Base-by-base conservation (phyloP, 2,113 vertebrate species). In the Poeciliopsis occidentalis region DNA sequence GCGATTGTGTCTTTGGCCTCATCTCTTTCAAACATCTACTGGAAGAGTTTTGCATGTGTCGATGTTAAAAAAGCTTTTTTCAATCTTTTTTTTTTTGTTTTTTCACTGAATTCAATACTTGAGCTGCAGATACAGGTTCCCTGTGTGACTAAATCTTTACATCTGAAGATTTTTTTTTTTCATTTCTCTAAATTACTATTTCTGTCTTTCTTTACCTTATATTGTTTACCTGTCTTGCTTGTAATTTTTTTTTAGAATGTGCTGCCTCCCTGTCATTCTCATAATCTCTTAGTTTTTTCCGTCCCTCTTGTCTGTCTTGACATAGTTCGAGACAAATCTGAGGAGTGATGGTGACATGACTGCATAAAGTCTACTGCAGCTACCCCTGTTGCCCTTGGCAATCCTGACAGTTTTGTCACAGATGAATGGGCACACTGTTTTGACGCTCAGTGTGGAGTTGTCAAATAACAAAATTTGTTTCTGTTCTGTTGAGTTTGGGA, bases 341-440 rank as follows among this genome's bases (percentile, higher is more conserved):
- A 57, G 83, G 85, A 89, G 85, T 88, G 88, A 90, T 82, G 88
- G 82, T 73, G 87, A 91, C 89, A 76, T 87, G 86, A 85, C 86
- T 84, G 85, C 29, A 70, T 32, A 34, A 81, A 82, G 85, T 75
- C 80, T 60, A 64, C 75, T 73, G 86, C 82, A 79, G 84, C 80
- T 76, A 83, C 76, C 82, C 83, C 57, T 19, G 76, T 84, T 83
- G 88, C 90, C 91, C 90, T 85, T 60, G 86, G 91, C 86, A 65
- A 76, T 85, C 83, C 88, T 88, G 77, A 83, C 88, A 88, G 67
- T 80, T 79, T 89, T 88, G 86, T 87, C 83, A 79, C 34, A 84
- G 90, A 90, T 91, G 91, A 90, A 88, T 85, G 87, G 87, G 68
- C 87, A 75, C 83, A 60, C 69, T 85, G 83, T 87, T 87, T 88